Evolutionary conservation across 2,113 vertebrate species (phyloP), one percentile per base, ranked within the genome.

Genomic region (Brevimyrus niger): DNA sequence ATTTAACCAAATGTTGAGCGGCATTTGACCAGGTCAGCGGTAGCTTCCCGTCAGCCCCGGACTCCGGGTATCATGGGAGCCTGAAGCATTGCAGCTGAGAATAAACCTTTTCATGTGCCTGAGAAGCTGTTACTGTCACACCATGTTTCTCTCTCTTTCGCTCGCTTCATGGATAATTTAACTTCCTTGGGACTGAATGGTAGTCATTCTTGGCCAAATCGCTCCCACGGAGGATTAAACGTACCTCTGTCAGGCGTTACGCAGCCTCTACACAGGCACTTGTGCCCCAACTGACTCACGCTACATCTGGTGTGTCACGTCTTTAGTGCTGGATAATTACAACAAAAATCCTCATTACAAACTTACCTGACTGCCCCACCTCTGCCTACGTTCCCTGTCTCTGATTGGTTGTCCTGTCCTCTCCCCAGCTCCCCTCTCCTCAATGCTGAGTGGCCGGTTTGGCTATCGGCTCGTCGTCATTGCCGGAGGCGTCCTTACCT

Each of bases 401-500:
- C 82, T 84, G 44, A 84, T 47, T 84, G 53, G n/a, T n/a, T 51
- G 8, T 88, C 44, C 73, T 47, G 38, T 65, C 0, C 27, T 6
- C 73, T 42, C 51, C 73, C 0, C 94, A 97, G 97, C 96, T 87
- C 96, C 97, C 44, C 92, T 97, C n/a, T 95, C 96, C 3, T 96
- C 96, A 0, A 76, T 96, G 27, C 93, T 96, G 91, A 96, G 94
- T 92, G 96, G 94, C 31, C 94, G 95, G 55, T 97, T 96, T 0
- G 95, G 96, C 35, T 95, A 96, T 90, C 96, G 95, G 21, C 23
- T 93, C 0, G 96, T 97, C 83, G 97, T 97, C 89, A 95, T 97
- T 93, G 83, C 91, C 0, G 97, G 97, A 1, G 97, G 96, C 4
- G 48, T 96, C 89, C 94, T 97, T 1, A 90, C 96, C 90, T 95